Evolutionary conservation across 23 tunicate species (phyloP).

Genomic region (Pegea sp.): DNA sequence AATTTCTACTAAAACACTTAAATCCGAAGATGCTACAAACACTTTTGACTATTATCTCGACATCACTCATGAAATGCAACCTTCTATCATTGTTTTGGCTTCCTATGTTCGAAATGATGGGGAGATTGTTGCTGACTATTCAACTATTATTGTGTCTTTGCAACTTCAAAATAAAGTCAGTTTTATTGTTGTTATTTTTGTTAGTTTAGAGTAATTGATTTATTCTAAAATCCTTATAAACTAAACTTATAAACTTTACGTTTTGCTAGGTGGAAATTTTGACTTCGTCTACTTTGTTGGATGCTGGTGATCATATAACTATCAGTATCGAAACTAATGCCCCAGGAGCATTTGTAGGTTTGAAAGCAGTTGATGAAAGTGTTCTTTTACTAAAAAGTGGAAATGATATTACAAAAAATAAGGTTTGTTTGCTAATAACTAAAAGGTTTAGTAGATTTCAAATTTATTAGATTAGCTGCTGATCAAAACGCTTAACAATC

Average conservation of each 20-base stretch:
- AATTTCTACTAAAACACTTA: no score
- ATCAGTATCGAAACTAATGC: constrained; percentile 33
- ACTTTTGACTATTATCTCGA: constrained; percentile 14
- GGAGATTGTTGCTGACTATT: constrained; percentile 63
- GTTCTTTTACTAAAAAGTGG: constrained; percentile 57
- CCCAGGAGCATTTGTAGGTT: constrained; percentile 32
- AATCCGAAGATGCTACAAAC: constrained; percentile 5
- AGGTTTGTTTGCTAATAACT: no score
- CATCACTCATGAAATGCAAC: constrained; percentile 35
- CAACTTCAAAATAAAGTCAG: constrained; percentile 46
- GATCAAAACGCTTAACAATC: no score
- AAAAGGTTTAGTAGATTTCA: no score
- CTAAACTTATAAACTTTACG: neutral
- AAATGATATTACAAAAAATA: constrained; percentile 47
- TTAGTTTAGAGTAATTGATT: no score
- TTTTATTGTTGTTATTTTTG: no score
- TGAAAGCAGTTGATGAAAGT: constrained; percentile 75
- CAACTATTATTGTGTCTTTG: constrained; percentile 22
- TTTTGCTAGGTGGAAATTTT: constrained; percentile 26
- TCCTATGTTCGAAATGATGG: constrained; percentile 51
- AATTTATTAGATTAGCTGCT: no score
- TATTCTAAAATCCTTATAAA: no score
- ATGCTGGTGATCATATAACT: constrained; percentile 45
- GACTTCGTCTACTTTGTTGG: constrained; percentile 17
- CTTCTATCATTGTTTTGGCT: constrained; percentile 22